These are phyloP conservation scores for Athalia rosae DNA, from an alignment of 2,888 invertebrate species.

Conservation along the genomic window DNA sequence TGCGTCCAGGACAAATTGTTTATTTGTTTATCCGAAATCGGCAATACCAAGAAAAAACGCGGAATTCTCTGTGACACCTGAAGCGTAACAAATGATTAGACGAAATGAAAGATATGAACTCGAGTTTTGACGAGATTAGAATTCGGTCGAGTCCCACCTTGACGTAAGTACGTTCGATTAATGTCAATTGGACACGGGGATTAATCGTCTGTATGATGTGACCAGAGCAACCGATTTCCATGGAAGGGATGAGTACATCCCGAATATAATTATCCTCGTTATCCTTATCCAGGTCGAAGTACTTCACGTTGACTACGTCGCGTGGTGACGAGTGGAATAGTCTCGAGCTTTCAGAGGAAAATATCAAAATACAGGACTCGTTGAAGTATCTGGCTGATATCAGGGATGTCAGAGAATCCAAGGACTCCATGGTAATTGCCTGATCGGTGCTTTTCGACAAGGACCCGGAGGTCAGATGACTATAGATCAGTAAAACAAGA, in stretches of 20 bases:
- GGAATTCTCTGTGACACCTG: slow-evolving; percentile 22
- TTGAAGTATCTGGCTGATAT: slow-evolving; percentile 5
- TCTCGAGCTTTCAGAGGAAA: neutral
- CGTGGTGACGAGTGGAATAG: neutral
- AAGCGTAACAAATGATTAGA: neutral
- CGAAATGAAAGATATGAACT: neutral
- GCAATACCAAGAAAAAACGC: slow-evolving; percentile 13
- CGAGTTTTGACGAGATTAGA: neutral
- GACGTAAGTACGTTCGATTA: slow-evolving; percentile 20
- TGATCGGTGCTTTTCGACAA: too few species aligned
- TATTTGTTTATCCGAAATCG: neutral
- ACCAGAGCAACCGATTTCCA: slow-evolving; percentile 23
- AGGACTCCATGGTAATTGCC: neutral
- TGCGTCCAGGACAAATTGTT: neutral
- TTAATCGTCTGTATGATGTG: slow-evolving; percentile 10
- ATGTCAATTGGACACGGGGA: neutral
- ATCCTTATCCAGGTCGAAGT: neutral
- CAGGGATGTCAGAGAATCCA: neutral
- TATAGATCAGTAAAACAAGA: too few species aligned
- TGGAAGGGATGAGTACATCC: neutral
- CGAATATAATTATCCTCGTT: neutral
- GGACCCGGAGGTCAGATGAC: too few species aligned
- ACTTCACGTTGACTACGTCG: neutral
- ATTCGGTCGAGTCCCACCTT: neutral
- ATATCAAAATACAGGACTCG: neutral